Evolutionary conservation across 2,113 vertebrate species (phyloP).

Genomic region (Carassius auratus): DNA sequence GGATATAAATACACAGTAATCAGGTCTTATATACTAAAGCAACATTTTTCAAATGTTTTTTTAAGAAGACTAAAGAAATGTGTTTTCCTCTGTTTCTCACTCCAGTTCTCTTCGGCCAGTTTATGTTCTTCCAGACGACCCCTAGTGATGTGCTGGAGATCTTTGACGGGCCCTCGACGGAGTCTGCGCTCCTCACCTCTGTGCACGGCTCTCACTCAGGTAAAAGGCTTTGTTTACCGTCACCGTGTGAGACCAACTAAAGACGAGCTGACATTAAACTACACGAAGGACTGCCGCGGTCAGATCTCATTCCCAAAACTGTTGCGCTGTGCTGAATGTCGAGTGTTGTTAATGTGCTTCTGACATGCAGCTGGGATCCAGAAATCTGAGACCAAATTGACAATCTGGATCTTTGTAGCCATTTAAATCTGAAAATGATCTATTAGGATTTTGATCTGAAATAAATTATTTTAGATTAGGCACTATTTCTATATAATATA

Average conservation of each 20-base stretch:
- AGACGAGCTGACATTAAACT: neutral
- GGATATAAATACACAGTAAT: neutral
- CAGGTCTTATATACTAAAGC: neutral
- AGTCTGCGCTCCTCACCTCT: slow-evolving; percentile 90
- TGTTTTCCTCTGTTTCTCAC: neutral
- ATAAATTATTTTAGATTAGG: no score
- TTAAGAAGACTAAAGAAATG: neutral
- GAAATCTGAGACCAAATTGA: no score
- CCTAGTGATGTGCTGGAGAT: slow-evolving; percentile 91
- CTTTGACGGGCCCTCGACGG: slow-evolving; percentile 87
- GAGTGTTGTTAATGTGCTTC: neutral
- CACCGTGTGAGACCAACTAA: neutral
- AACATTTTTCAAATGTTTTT: neutral
- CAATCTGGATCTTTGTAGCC: no score
- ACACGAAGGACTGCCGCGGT: neutral
- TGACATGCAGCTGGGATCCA: neutral
- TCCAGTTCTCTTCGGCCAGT: slow-evolving; percentile 98
- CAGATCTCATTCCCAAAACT: neutral
- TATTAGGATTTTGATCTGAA: no score
- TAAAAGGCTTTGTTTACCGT: slow-evolving; percentile 65
- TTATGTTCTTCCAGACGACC: slow-evolving; percentile 96
- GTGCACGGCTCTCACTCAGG: slow-evolving; percentile 97
- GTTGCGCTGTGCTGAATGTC: neutral
- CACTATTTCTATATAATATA: no score
- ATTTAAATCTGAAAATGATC: neutral